Evolutionary conservation across 37 sponge, comb jelly and placozoan species (phyloP).

Genomic region (Ianthella basta): DNA sequence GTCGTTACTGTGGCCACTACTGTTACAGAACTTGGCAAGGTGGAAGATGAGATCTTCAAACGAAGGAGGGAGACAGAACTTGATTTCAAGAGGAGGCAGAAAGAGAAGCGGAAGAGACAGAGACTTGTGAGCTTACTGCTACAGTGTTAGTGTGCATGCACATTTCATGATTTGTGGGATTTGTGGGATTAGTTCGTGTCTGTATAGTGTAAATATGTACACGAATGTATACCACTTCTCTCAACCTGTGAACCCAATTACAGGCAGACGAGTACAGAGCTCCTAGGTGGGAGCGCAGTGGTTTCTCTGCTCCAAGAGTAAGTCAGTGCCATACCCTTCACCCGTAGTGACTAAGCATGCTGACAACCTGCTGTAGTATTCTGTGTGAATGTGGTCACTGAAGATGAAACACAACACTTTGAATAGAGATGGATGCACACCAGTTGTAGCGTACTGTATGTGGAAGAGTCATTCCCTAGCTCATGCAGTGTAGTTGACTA

Average conservation of each 20-base stretch:
- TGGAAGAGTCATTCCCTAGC: too few relatives aligned
- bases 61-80: constrained; percentile 79
- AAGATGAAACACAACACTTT: too few relatives aligned
- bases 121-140: constrained; percentile 15
- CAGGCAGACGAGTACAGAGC: constrained; percentile 32
- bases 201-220: neutral
- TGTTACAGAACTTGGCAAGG: constrained; percentile 62
- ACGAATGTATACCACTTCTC: neutral
- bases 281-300: constrained; percentile 51
- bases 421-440: too few relatives aligned
- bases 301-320: constrained; percentile 69
- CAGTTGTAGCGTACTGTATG: too few relatives aligned
- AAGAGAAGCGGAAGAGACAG: constrained; percentile 65
- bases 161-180: neutral
- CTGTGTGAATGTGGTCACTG: too few relatives aligned
- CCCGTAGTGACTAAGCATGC: neutral
- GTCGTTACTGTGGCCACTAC: neutral
- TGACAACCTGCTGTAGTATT: too few relatives aligned
- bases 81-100: constrained; percentile 67
- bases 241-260: neutral
- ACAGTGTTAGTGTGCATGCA: neutral
- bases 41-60: constrained; percentile 90
- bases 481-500: too few relatives aligned
- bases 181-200: too few relatives aligned
- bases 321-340: neutral